Conservation (phyloP, 2,797 vertebrate genomes). For the Remorina albescens region DNA sequence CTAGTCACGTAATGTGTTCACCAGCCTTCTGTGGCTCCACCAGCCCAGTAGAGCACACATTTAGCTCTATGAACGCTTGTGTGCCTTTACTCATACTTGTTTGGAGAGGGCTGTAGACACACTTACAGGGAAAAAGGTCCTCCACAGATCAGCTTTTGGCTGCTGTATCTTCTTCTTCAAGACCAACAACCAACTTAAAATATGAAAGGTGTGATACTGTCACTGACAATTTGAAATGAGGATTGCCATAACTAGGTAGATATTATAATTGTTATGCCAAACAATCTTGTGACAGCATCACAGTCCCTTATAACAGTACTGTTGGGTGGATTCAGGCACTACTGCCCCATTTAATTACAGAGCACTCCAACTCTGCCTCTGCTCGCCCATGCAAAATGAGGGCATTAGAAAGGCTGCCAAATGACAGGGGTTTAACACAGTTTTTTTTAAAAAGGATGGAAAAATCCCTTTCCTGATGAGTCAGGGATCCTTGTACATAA, state of each 20-base stretch:
- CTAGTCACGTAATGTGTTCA: conserved; percentile 72
- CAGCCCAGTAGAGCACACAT: conserved; percentile 39
- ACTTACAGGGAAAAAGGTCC: not conserved
- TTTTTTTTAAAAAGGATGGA: conserved; percentile 26
- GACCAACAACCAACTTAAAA: not conserved
- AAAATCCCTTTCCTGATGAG: conserved; percentile 30
- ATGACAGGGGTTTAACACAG: conserved; percentile 67
- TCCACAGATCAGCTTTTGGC: not conserved
- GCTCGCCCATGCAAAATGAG: conserved; percentile 58
- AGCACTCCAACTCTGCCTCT: conserved; percentile 65
- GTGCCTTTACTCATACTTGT: conserved; percentile 38
- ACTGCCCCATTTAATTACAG: conserved; percentile 70
- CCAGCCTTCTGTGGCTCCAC: conserved; percentile 65
- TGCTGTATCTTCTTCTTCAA: conserved; percentile 5
- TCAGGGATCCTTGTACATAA: conserved; percentile 41
- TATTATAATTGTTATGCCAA: conserved; percentile 4
- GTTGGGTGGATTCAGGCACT: conserved; percentile 56
- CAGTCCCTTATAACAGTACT: conserved; percentile 34
- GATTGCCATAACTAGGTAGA: conserved; percentile 8
- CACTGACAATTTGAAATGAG: not conserved
- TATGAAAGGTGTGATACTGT: not conserved
- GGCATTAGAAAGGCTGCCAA: conserved; percentile 66
- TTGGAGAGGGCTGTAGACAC: conserved; percentile 21
- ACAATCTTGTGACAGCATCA: conserved; percentile 32
- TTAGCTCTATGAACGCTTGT: conserved; percentile 23